These are phyloP conservation scores for Andrena praecox DNA, from an alignment of 2,888 invertebrate species.

Conservation along the genomic window DNA sequence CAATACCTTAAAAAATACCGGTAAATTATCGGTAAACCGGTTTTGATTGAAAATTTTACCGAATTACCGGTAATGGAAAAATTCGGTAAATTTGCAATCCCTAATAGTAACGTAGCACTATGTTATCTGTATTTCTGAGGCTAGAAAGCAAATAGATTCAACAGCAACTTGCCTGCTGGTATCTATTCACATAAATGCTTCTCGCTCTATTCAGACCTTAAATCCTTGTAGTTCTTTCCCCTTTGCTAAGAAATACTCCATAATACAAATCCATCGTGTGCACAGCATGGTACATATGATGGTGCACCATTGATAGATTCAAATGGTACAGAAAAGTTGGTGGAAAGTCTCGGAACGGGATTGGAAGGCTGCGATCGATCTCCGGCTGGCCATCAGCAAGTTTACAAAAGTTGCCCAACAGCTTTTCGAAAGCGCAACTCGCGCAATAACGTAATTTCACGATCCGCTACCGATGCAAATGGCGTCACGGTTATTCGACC, in stretches of 20 bases:
- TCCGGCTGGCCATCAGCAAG: background rate
- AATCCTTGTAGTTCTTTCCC: background rate
- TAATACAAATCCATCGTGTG: conserved; percentile 2
- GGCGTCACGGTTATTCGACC: background rate
- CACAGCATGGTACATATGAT: background rate
- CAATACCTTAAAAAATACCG: too few relatives aligned
- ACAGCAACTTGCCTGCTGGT: too few relatives aligned
- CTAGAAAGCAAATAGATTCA: background rate
- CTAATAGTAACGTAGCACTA: background rate
- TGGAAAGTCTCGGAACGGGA: background rate
- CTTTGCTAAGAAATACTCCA: background rate
- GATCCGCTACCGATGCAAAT: conserved; percentile 9
- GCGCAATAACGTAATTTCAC: conserved; percentile 30
- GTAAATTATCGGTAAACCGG: too few relatives aligned
- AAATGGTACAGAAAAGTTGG: conserved; percentile 10
- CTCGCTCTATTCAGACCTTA: too few relatives aligned
- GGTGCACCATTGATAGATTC: background rate
- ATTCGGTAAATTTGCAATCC: too few relatives aligned
- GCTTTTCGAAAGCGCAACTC: background rate
- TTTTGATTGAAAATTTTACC: too few relatives aligned
- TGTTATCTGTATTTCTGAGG: background rate
- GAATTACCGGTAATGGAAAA: too few relatives aligned
- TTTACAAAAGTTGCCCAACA: conserved; percentile 20
- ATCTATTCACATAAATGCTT: too few relatives aligned
- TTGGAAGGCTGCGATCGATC: conserved; percentile 1